phyloP scores from a whole-genome alignment of 2,888 invertebrate species.

The Antheraea assamensis region DNA sequence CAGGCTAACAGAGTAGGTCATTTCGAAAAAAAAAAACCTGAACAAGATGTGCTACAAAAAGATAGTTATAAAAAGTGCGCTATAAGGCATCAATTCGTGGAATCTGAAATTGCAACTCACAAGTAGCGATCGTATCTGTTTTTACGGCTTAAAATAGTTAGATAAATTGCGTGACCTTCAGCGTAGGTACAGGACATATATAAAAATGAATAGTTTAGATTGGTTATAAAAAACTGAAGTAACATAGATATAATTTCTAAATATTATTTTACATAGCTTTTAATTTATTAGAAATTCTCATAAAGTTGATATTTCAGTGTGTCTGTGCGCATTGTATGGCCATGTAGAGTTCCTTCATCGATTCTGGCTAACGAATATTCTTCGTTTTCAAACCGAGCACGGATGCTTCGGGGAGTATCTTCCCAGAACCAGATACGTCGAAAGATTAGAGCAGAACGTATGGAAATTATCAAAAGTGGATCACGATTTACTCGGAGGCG shows the following conservation, averaged over 20 bases:
- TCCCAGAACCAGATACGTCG: background rate
- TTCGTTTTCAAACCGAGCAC: slow-evolving; percentile 10
- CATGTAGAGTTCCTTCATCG: slow-evolving; percentile 15
- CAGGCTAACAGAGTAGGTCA: too few species aligned
- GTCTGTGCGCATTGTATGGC: slow-evolving; percentile 12
- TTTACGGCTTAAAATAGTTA: too few species aligned
- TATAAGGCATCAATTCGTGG: too few species aligned
- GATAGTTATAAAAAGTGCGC: too few species aligned
- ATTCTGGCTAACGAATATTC: slow-evolving; percentile 1
- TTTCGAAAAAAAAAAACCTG: too few species aligned
- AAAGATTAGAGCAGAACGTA: slow-evolving; percentile 2
- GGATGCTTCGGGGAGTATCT: slow-evolving; percentile 15
- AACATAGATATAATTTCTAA: too few species aligned
- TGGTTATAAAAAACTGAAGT: too few species aligned
- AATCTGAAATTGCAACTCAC: too few species aligned
- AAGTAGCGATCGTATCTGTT: background rate
- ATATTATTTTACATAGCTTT: background rate
- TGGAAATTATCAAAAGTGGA: background rate
- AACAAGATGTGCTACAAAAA: too few species aligned
- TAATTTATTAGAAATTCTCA: background rate
- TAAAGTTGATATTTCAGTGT: slow-evolving; percentile 9
- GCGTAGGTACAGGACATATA: too few species aligned
- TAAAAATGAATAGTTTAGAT: too few species aligned
- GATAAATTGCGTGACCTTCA: too few species aligned
- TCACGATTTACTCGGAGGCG: slow-evolving; percentile 11